These are phyloP conservation scores for Pungitius pungitius DNA, from an alignment of 2,113 vertebrate genomes.

Conservation along the genomic window DNA sequence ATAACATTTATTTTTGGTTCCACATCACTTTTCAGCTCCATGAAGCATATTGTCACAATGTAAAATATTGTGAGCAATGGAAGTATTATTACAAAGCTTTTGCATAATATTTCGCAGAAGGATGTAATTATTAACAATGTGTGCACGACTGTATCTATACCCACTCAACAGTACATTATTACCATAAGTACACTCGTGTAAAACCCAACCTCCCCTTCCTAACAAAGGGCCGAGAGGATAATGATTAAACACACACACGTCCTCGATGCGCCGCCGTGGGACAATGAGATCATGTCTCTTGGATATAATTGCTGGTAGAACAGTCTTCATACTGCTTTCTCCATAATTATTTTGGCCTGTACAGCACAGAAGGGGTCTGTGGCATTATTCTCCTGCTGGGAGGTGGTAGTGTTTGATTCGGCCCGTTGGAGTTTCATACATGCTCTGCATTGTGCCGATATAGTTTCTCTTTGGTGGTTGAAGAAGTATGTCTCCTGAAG, in stretches of 20 bases:
- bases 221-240: slow-evolving; percentile 27
- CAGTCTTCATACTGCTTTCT: slow-evolving; percentile 50
- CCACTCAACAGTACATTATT: not conserved
- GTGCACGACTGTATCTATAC: not conserved
- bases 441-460: too few species aligned
- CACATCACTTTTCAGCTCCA: not conserved
- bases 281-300: slow-evolving; percentile 72
- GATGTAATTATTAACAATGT: not conserved
- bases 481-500: slow-evolving; percentile 40
- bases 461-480: slow-evolving; percentile 34
- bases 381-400: slow-evolving; percentile 58
- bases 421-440: too few species aligned
- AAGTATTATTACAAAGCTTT: not conserved
- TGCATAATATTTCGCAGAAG: not conserved
- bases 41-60: not conserved
- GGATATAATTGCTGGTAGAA: slow-evolving; percentile 69
- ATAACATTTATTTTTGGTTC: not conserved
- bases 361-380: slow-evolving; percentile 53
- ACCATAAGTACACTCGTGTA: not conserved
- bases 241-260: slow-evolving; percentile 44
- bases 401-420: slow-evolving; percentile 48
- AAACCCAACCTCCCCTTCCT: not conserved
- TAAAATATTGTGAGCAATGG: not conserved
- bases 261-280: slow-evolving; percentile 18
- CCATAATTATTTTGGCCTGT: slow-evolving; percentile 60